Evolutionary conservation across 2,888 invertebrate species (phyloP).

Genomic region (Tridacna crocea): DNA sequence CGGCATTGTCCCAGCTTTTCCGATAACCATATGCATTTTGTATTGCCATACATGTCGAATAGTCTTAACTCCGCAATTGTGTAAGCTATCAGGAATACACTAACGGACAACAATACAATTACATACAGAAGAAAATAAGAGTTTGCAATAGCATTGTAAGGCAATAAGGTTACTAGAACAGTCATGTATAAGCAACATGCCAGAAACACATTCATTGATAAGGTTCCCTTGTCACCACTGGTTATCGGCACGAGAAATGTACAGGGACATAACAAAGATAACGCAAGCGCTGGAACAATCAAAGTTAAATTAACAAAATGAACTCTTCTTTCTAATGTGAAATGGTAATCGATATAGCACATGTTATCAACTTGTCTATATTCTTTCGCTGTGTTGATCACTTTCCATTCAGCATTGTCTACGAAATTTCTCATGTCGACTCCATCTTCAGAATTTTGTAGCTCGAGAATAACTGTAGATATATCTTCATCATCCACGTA

Average conservation of each 20-base stretch:
- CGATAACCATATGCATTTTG: too few relatives aligned
- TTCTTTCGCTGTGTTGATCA: neutral
- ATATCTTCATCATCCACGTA: constrained; percentile 8
- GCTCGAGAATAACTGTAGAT: neutral
- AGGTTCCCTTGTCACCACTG: constrained; percentile 5
- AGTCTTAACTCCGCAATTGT: too few relatives aligned
- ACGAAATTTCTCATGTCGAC: neutral
- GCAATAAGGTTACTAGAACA: too few relatives aligned
- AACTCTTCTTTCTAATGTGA: constrained; percentile 3
- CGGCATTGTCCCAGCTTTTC: too few relatives aligned
- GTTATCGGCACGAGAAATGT: constrained; percentile 8
- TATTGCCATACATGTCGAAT: too few relatives aligned
- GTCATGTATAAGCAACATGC: neutral
- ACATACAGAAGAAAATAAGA: too few relatives aligned
- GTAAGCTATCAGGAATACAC: too few relatives aligned
- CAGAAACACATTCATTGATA: constrained; percentile 1
- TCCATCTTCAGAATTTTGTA: neutral
- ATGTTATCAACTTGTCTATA: neutral
- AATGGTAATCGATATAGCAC: neutral
- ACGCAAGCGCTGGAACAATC: neutral
- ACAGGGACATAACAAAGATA: neutral
- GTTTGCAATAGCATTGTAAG: too few relatives aligned
- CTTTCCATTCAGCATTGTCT: constrained; percentile 25
- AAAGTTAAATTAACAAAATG: constrained; percentile 1
- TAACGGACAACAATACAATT: too few relatives aligned